Percentiles rank a stretch among this genome's conserved stretches.
phyloP scores from a whole-genome alignment of 2,888 invertebrate genomes.

The Teleogryllus oceanicus region DNA sequence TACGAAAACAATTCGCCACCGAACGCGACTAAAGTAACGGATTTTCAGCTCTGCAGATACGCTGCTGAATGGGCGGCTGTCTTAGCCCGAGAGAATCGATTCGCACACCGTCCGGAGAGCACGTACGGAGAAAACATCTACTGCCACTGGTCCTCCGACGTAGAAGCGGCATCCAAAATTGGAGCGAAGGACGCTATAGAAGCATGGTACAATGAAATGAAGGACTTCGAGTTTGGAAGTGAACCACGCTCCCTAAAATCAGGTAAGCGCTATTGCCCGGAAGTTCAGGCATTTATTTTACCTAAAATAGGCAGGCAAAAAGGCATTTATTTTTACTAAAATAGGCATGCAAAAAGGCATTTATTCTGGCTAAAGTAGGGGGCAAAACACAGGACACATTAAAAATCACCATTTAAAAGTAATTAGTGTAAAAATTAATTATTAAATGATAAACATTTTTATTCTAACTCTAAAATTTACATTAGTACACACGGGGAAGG shows the following conservation, averaged over 20 bases:
- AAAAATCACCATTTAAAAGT: too few species aligned
- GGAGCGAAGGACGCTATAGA: slow-evolving; percentile 66
- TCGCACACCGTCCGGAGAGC: slow-evolving; percentile 63
- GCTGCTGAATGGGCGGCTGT: slow-evolving; percentile 71
- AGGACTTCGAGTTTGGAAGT: slow-evolving; percentile 63
- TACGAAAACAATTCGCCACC: too few species aligned
- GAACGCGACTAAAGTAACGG: background rate
- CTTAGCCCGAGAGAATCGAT: slow-evolving; percentile 59
- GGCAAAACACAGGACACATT: too few species aligned
- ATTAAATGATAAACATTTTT: too few species aligned
- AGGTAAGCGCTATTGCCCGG: slow-evolving; percentile 22
- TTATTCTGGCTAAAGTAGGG: too few species aligned
- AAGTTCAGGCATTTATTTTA: too few species aligned
- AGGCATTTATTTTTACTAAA: too few species aligned
- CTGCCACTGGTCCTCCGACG: slow-evolving; percentile 64
- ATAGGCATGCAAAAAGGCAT: too few species aligned
- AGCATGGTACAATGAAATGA: slow-evolving; percentile 74
- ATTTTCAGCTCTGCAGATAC: slow-evolving; percentile 53
- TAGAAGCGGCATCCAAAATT: slow-evolving; percentile 54
- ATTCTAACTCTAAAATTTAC: too few species aligned
- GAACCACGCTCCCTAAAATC: slow-evolving; percentile 54
- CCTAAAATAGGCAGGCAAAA: too few species aligned
- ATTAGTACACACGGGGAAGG: too few species aligned
- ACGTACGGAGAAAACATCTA: slow-evolving; percentile 57
- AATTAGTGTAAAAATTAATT: too few species aligned